Conservation (phyloP, 2,888 invertebrate species). For the Machimus atricapillus region DNA sequence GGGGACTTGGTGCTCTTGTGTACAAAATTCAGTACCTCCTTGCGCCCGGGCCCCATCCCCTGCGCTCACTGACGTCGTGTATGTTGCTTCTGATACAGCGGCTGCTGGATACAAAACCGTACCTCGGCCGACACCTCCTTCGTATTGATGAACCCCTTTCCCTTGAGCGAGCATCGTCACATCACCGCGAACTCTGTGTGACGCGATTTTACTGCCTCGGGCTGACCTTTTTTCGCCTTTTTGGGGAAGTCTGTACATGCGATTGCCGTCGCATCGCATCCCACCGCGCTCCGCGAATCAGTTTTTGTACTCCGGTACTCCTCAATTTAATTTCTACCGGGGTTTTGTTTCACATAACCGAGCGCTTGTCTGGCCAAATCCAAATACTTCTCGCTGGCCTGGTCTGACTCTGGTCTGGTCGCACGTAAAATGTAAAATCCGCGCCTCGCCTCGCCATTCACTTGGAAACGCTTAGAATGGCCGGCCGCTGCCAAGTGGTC, state of each 20-base stretch:
- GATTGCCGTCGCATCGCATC: background rate
- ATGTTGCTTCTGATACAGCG: conserved; percentile 15
- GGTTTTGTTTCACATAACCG: conserved; percentile 14
- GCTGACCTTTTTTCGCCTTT: conserved; percentile 34
- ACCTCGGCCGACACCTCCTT: background rate
- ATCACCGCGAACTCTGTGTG: conserved; percentile 22
- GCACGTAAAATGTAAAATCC: background rate
- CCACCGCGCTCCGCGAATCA: background rate
- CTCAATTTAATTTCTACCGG: conserved; percentile 12
- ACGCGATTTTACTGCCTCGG: conserved; percentile 28
- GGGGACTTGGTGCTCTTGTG: background rate
- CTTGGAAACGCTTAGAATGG: background rate
- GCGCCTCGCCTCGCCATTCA: background rate
- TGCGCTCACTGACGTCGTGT: background rate
- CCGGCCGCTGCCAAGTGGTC: background rate
- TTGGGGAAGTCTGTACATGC: conserved; percentile 7
- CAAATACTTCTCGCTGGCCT: background rate
- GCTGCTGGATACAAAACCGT: background rate
- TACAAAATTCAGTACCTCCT: conserved; percentile 21
- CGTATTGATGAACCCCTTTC: background rate
- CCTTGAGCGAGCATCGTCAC: background rate
- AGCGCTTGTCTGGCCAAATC: background rate
- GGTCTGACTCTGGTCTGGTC: background rate
- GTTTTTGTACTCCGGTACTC: background rate
- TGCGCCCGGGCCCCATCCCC: background rate